Conservation (phyloP, 2,888 invertebrate genomes). For the Melinaea menophilus region DNA sequence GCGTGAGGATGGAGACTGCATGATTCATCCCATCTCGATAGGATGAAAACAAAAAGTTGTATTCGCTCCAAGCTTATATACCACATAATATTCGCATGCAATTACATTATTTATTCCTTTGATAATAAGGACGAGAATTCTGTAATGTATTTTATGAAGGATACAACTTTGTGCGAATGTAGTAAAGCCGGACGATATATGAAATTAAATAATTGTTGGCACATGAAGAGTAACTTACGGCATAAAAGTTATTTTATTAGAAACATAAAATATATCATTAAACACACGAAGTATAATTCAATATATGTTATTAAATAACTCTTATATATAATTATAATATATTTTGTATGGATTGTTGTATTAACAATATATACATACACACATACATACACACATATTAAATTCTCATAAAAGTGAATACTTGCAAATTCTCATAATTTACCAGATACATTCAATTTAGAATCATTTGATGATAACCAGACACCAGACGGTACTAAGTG, state of each 20-base stretch:
- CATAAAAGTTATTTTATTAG: conserved; percentile 6
- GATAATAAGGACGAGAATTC: conserved; percentile 19
- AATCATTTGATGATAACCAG: conserved; percentile 15
- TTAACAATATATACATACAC: too few species aligned
- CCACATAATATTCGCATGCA: conserved; percentile 10
- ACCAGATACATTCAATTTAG: conserved; percentile 13
- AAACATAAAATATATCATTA: neutral
- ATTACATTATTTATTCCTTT: conserved; percentile 17
- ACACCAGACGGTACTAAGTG: neutral
- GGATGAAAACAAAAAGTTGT: conserved; percentile 41
- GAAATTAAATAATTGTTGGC: conserved; percentile 25
- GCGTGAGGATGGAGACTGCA: conserved; percentile 57
- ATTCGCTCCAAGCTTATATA: conserved; percentile 18
- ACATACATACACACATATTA: too few species aligned
- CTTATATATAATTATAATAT: too few species aligned
- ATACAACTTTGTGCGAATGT: conserved; percentile 3
- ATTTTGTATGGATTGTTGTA: too few species aligned
- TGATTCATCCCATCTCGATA: conserved; percentile 65
- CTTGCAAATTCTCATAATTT: conserved; percentile 9
- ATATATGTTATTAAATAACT: too few species aligned
- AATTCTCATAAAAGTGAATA: conserved; percentile 18
- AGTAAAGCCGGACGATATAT: conserved; percentile 17
- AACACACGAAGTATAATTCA: too few species aligned
- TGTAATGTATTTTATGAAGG: conserved; percentile 13
- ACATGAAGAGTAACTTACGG: conserved; percentile 12